Base-by-base conservation (phyloP, 2,113 vertebrate species). In the Solenodon paradoxus region DNA sequence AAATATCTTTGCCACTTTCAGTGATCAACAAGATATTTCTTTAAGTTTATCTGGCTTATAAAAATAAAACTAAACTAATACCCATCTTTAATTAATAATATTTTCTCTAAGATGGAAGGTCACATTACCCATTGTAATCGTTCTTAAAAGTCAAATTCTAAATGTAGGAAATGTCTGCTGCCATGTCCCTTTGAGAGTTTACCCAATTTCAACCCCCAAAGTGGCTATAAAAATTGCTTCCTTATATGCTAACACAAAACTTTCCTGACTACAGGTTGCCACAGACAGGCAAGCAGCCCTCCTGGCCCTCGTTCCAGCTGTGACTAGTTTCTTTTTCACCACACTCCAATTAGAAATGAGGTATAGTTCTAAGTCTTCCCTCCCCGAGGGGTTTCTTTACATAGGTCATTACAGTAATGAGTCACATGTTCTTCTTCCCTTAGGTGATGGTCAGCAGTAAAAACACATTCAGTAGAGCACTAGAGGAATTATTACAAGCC, bases 321-420 rank as follows among this genome's bases (percentile, higher is more conserved):
- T 71, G 40, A 53, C 82, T 40, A 7, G 64, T 71, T 61, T 95
- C 78, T 77, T 40, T 84, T 83, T 57, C 78, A 89, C 9, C 40
- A 5, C 68, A 94, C 57, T 79, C 74, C 87, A 93, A 81, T 95
- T 95, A 97, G 79, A 91, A 93, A 53, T 19, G 63, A 75, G 64
- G 32, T 79, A 51, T 9, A 32, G 51, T 15, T 77, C 53, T 88
- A 35, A 93, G 88, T 35, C 66, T 61, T 45, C 38, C 19, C n/a
- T 94, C 59, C 92, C 84, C 59, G 5, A 10, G 81, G 88, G 42
- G 15, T 68, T 92, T 88, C 85, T 80, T 79, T 75, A 59, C 47
- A 64, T 11, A 38, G 63, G 51, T 75, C 90, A 71, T 96, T 66
- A 83, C 2, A 63, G 83, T 92, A 93, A 97, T 72, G 75, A 96